Conservation (phyloP, 2,888 invertebrate species). For the Agrochola lota region DNA sequence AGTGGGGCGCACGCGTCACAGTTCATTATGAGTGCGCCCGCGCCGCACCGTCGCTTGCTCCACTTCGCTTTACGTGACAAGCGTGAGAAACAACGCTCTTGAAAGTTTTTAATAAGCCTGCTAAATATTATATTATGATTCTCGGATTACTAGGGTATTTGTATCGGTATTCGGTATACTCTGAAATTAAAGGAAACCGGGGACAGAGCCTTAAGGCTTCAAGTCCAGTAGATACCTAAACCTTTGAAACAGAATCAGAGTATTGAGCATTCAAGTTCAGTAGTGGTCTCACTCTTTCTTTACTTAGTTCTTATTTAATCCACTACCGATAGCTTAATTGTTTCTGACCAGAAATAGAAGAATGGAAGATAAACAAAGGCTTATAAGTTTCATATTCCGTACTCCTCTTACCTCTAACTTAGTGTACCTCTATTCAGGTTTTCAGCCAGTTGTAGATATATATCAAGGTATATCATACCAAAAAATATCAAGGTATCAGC, state of each 20-base stretch:
- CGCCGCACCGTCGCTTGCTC: constrained; percentile 69
- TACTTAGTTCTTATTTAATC: background rate
- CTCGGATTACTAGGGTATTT: constrained; percentile 24
- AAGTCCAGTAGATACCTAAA: background rate
- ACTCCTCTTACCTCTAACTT: background rate
- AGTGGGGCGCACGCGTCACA: constrained; percentile 78
- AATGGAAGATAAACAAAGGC: background rate
- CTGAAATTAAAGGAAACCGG: background rate
- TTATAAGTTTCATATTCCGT: background rate
- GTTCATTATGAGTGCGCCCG: constrained; percentile 70
- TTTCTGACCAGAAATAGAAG: background rate
- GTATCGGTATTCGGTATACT: background rate
- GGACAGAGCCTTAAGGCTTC: background rate
- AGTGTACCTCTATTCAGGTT: background rate
- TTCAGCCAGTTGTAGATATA: background rate
- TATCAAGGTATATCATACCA: background rate
- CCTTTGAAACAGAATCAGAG: background rate
- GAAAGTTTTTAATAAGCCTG: constrained; percentile 62
- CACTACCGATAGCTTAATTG: background rate
- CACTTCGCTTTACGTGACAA: constrained; percentile 74
- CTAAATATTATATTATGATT: constrained; percentile 55
- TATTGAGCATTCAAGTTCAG: background rate
- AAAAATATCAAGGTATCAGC: background rate
- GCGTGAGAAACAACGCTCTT: constrained; percentile 68
- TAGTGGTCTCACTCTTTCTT: background rate